Percentiles rank a stretch among this genome's conserved stretches.
These are phyloP conservation scores for Emydura subglobosa DNA, from an alignment of 2,113 vertebrate species.

Conservation along the genomic window DNA sequence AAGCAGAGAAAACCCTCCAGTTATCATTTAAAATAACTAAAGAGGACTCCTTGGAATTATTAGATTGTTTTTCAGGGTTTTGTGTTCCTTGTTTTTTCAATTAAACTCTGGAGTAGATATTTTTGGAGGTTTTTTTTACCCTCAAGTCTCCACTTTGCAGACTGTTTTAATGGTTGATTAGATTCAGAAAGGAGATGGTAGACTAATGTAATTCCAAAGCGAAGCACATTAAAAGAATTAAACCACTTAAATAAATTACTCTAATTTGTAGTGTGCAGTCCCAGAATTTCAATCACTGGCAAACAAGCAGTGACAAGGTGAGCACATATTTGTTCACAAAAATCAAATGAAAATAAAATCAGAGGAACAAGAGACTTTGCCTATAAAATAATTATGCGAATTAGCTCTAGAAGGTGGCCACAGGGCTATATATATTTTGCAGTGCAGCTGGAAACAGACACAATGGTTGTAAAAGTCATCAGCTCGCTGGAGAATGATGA, in stretches of 20 bases:
- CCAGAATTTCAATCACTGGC: conserved; percentile 13
- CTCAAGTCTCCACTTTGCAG: not conserved
- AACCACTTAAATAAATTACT: conserved; percentile 38
- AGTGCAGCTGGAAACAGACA: conserved; percentile 7
- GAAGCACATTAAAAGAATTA: conserved; percentile 33
- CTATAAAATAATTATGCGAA: not conserved
- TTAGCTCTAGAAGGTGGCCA: not conserved
- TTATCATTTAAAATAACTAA: not conserved
- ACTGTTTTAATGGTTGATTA: not conserved
- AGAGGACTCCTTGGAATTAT: not conserved
- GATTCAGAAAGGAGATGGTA: not conserved
- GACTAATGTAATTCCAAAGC: conserved; percentile 12
- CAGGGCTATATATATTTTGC: not conserved
- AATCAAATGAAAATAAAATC: not conserved
- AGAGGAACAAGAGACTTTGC: not conserved
- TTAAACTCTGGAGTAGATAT: not conserved
- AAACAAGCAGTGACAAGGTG: not conserved
- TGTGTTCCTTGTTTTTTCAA: not conserved
- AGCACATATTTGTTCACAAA: not conserved
- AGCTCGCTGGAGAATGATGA: not conserved
- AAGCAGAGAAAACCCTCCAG: not conserved
- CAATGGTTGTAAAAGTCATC: conserved; percentile 17
- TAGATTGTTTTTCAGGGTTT: not conserved
- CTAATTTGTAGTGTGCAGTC: conserved; percentile 19
- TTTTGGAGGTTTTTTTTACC: not conserved